Base-by-base conservation (phyloP, 2,797 vertebrate species). In the Mormyrus proboscirostris region DNA sequence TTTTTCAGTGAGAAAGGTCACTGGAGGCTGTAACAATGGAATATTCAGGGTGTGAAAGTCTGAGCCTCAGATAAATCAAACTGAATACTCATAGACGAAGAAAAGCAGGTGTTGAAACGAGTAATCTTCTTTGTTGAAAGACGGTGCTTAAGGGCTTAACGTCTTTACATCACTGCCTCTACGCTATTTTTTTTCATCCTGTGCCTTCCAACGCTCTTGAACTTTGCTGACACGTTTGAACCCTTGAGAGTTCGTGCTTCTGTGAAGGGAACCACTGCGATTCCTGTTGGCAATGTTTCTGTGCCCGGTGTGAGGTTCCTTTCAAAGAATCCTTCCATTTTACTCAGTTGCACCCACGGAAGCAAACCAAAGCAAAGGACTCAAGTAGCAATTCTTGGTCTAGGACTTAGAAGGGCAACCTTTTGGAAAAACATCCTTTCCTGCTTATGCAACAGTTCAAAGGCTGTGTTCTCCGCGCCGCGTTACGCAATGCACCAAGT, bases 61-160 rank as follows among this genome's bases (percentile, higher is more conserved):
- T 55, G 10, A 57, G 53, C 4, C 50, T 41, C 22, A 41, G 53
- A 38, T 79, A 59, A 87, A 57, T 87, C 85, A 87, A 87, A 12
- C 44, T 0, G 44, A 85, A 85, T 25, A 51, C 83, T 85, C 19
- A 53, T 87, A 38, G 84, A 38, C 12, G 25, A 59, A 87, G 29
- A 51, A 59, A 29, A 87, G 85, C 51, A 38, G 85, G 85, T 51
- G 29, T 87, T 87, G 14, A 38, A 53, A 85, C 83, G 10, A 85
- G 38, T 87, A 25, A 38, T 57, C 85, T 55, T 51, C 22, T 87
- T 57, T 87, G 85, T 57, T 87, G 53, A 57, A 55, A 16, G 25
- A 87, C 38, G 85, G 25, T 9, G 85, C 51, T 55, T 87, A 25
- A 57, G 85, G 85, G 85, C 85, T 87, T 87, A 87, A 59, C 16